phyloP scores from a whole-genome alignment of 1,140 invertebrate species.

The Drosophila sucinea region DNA sequence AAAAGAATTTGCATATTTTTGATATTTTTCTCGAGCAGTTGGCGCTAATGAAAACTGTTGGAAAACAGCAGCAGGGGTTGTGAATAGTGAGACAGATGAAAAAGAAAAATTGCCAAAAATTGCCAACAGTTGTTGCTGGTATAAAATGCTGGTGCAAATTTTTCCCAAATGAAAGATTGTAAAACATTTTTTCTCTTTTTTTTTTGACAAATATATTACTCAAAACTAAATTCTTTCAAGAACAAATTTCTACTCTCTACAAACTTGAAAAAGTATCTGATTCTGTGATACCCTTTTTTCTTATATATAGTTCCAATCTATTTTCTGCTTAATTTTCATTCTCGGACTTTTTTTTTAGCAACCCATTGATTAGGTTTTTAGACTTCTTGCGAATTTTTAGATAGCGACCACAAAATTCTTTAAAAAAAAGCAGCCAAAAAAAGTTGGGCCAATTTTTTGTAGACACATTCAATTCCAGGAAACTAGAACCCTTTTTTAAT shows the following conservation, averaged over 20 bases:
- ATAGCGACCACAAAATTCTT: not conserved
- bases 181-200: not conserved
- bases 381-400: not conserved
- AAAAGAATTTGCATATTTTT: constrained; percentile 75
- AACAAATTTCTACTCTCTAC: too few species aligned
- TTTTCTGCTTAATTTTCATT: not conserved
- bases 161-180: not conserved
- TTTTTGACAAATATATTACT: too few species aligned
- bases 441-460: not conserved
- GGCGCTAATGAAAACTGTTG: constrained; percentile 70
- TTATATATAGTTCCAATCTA: not conserved
- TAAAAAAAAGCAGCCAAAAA: too few species aligned
- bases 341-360: not conserved
- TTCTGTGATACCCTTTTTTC: not conserved
- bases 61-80: constrained; percentile 15
- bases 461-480: not conserved
- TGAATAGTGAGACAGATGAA: constrained; percentile 17
- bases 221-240: too few species aligned
- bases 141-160: not conserved
- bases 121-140: constrained; percentile 19
- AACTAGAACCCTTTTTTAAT: not conserved
- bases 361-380: not conserved
- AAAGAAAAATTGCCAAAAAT: constrained; percentile 40
- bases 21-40: constrained; percentile 71
- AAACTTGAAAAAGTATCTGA: too few species aligned